phyloP scores from a whole-genome alignment of 1,140 invertebrate genomes.

The Ceratosolen fusciceps region DNA sequence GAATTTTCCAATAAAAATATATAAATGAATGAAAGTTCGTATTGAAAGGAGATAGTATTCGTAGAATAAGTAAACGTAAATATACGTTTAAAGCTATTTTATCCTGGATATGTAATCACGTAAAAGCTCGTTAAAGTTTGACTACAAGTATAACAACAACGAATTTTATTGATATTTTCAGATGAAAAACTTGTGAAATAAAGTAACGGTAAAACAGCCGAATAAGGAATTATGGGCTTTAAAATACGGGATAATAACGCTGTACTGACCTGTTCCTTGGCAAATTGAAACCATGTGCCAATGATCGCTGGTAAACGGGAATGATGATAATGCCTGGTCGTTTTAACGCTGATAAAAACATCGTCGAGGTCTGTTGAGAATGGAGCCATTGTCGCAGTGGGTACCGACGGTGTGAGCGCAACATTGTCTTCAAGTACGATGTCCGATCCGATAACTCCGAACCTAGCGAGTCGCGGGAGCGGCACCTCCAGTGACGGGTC shows the following conservation, averaged over 20 bases:
- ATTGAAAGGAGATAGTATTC: too few species aligned
- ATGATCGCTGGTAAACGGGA: conserved; percentile 88
- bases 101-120: too few species aligned
- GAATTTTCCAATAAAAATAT: too few species aligned
- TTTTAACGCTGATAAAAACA: conserved; percentile 95
- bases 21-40: too few species aligned
- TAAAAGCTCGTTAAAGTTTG: too few species aligned
- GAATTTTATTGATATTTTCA: too few species aligned
- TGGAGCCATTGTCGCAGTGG: conserved; percentile 76
- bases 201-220: too few species aligned
- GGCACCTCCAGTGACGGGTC: conserved; percentile 54
- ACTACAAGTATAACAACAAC: too few species aligned
- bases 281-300: conserved; percentile 93
- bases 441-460: neutral
- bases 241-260: neutral
- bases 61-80: too few species aligned
- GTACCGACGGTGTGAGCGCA: conserved; percentile 67
- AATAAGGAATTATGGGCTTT: too few species aligned
- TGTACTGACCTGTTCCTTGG: conserved; percentile 85
- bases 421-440: conserved; percentile 53
- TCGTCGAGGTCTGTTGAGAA: conserved; percentile 83
- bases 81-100: too few species aligned
- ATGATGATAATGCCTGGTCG: conserved; percentile 89
- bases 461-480: conserved; percentile 41
- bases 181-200: too few species aligned